Evolutionary conservation across 2,888 invertebrate species (phyloP), one percentile per base, ranked within the genome.

Genomic region (Aspidiotus rigidus): DNA sequence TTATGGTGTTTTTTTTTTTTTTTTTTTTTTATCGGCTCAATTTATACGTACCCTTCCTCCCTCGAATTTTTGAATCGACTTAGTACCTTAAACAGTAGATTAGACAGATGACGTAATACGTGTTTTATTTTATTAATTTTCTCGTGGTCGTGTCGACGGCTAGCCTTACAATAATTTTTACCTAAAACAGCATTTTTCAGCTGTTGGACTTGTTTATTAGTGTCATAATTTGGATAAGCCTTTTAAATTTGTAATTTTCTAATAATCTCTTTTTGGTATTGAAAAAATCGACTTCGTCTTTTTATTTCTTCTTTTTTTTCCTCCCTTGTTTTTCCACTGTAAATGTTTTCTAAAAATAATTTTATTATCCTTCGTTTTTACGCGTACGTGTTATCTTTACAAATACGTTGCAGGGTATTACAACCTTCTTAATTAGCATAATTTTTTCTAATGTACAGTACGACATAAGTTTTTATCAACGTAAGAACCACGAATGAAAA

Each of bases 381-480:
- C 28, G 15, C 39, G 8, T 13, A 28, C 16, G 13, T 49, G 13
- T n/a, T 66, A 39, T 44, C 49, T 60, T 66, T n/a, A 41, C 57
- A 64, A 64, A 17, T 41, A 57, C 44, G 59, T 59, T 59, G 66
- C 66, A 66, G 66, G 66, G 66, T 66, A 66, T 66, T 66, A 44
- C 57, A 66, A 59, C 66, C 66, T 66, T 66, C 44, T 59, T 54
- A 28, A 59, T 17, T 60, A 57, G 56, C 59, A 66, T 44, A 60
- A 66, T 40, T 42, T 11, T 66, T 66, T 59, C 44, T 41, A 40
- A n/a, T 66, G 66, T 66, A 66, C 66, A 66, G 59, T 66, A 66
- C 56, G 55, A 66, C 39, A 56, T 64, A 66, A 66, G 66, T 66
- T 66, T 66, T 66, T 66, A 66, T 49, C 8, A 49, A 40, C 9